Evolutionary conservation across 2,888 invertebrate genomes (phyloP).

Genomic region (Yponomeuta evonymella): DNA sequence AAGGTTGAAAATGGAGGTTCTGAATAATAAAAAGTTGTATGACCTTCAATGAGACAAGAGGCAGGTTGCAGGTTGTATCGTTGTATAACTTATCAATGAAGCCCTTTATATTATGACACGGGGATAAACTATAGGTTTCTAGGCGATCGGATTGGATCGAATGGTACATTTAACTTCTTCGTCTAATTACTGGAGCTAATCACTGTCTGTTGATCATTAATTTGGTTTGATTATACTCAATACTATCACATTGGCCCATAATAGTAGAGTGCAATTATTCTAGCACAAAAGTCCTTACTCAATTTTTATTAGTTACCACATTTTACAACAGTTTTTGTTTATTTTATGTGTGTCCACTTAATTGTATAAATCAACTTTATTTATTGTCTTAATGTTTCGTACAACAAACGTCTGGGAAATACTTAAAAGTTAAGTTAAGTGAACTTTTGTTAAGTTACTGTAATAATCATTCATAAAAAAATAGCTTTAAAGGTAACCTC

Average conservation of each 20-base stretch:
- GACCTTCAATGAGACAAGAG: background rate
- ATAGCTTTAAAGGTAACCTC: too few relatives aligned
- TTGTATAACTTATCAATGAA: background rate
- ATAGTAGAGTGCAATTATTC: background rate
- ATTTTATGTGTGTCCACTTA: too few relatives aligned
- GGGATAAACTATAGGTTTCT: background rate
- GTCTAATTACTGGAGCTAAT: background rate
- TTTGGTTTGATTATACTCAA: background rate
- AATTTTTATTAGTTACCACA: too few relatives aligned
- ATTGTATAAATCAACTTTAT: too few relatives aligned
- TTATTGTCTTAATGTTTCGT: too few relatives aligned
- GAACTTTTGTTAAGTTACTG: too few relatives aligned
- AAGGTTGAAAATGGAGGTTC: background rate
- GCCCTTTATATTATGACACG: background rate
- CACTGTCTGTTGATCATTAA: background rate
- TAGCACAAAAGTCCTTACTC: too few relatives aligned
- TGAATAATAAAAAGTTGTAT: background rate
- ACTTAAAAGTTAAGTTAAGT: too few relatives aligned
- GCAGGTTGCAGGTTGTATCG: background rate
- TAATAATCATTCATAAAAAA: too few relatives aligned
- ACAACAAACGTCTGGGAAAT: too few relatives aligned
- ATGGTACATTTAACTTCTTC: background rate
- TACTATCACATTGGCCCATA: background rate
- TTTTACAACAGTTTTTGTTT: too few relatives aligned
- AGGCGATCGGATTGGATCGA: background rate